phyloP scores from a whole-genome alignment of 2,888 invertebrate genomes.

The Gnatocerus cornutus region DNA sequence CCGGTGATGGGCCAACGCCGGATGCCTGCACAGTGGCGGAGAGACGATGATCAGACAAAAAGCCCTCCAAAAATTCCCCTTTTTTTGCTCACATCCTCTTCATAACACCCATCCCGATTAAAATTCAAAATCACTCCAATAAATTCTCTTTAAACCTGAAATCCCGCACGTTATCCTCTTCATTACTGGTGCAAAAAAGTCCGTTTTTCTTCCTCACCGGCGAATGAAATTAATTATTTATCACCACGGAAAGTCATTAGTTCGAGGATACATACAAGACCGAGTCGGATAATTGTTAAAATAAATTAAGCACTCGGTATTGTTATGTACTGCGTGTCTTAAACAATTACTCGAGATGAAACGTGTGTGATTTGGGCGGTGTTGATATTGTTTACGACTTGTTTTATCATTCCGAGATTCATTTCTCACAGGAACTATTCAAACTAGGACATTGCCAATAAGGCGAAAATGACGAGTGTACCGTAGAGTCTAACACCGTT shows the following conservation, averaged over 20 bases:
- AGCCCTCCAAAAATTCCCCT: background rate
- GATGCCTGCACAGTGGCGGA: conserved; percentile 3
- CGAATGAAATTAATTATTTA: conserved; percentile 24
- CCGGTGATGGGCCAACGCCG: conserved; percentile 25
- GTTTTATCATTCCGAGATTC: conserved; percentile 19
- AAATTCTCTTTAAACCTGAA: background rate
- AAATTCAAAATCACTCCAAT: background rate
- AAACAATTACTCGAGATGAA: conserved; percentile 22
- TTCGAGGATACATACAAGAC: conserved; percentile 33
- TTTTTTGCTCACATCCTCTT: background rate
- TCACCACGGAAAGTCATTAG: conserved; percentile 24
- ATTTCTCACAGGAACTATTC: conserved; percentile 44
- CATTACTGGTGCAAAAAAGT: conserved; percentile 17
- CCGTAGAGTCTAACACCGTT: conserved; percentile 22
- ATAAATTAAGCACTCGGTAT: conserved; percentile 32
- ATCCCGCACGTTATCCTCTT: background rate
- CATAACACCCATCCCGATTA: background rate
- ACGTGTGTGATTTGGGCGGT: conserved; percentile 41
- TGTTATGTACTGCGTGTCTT: conserved; percentile 29
- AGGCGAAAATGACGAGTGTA: conserved; percentile 37
- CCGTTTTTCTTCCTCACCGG: conserved; percentile 30
- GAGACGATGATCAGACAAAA: background rate
- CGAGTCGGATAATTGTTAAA: conserved; percentile 34
- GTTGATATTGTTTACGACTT: conserved; percentile 30
- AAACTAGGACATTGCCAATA: conserved; percentile 40